These are phyloP conservation scores for Xestia sexstrigata DNA, from an alignment of 2,888 invertebrate species.

Conservation along the genomic window DNA sequence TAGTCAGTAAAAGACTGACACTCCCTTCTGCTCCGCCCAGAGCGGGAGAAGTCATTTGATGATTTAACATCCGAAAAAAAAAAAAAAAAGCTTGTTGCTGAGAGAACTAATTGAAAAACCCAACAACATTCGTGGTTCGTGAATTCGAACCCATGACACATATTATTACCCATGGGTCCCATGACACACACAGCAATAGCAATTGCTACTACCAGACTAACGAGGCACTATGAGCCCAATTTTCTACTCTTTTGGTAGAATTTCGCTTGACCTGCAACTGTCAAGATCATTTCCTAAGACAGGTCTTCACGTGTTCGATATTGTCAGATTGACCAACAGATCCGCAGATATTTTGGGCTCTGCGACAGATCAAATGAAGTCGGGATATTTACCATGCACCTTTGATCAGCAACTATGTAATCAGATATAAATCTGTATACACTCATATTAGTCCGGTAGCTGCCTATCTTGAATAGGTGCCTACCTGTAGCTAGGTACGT, in stretches of 20 bases:
- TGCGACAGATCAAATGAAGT: neutral
- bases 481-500: neutral
- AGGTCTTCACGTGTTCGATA: neutral
- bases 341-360: neutral
- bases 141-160: no score
- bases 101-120: neutral
- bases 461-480: neutral
- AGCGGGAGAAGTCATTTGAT: no score
- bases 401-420: constrained; percentile 1
- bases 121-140: no score
- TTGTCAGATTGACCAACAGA: neutral
- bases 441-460: neutral
- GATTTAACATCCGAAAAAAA: no score
- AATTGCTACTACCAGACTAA: neutral
- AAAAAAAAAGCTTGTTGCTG: neutral
- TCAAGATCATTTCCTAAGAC: neutral
- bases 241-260: neutral
- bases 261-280: neutral
- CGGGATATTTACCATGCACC: neutral
- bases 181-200: neutral
- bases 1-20: no score
- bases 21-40: no score
- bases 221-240: neutral
- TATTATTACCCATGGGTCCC: no score
- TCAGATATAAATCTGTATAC: neutral